Conservation (phyloP, 2,113 vertebrate genomes). For the Gymnogyps californianus region DNA sequence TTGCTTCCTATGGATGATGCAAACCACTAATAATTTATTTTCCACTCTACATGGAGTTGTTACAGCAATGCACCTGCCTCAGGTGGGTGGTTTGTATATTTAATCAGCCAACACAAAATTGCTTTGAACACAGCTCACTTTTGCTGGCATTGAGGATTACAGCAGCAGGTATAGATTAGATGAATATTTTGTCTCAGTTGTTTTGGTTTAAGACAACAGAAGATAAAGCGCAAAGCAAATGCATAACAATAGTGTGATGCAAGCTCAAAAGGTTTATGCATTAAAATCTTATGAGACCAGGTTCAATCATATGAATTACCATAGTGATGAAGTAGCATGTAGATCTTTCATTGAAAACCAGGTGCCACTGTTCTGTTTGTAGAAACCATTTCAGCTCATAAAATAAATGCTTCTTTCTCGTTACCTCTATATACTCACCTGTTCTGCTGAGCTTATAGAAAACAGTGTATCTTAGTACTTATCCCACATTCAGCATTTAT, state of each 20-base stretch:
- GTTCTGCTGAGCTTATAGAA: background rate
- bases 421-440: background rate
- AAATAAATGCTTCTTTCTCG: background rate
- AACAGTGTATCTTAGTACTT: background rate
- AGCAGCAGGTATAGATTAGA: background rate
- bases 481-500: background rate
- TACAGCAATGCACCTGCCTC: background rate
- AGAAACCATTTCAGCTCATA: background rate
- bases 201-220: slow-evolving; percentile 31
- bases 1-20: slow-evolving; percentile 9
- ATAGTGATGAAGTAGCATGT: background rate
- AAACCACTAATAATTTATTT: slow-evolving; percentile 33
- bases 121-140: slow-evolving; percentile 25
- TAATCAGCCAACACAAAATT: slow-evolving; percentile 53
- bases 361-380: background rate
- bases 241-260: background rate
- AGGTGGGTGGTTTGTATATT: slow-evolving; percentile 31
- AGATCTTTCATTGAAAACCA: background rate
- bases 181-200: background rate
- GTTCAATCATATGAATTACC: background rate
- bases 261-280: background rate
- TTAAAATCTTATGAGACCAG: background rate
- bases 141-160: background rate
- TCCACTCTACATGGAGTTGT: background rate
- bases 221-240: slow-evolving; percentile 21